Evolutionary conservation across 2,888 invertebrate genomes (phyloP), one percentile per base, ranked within the genome.

Genomic region (Isoperla grammatica): DNA sequence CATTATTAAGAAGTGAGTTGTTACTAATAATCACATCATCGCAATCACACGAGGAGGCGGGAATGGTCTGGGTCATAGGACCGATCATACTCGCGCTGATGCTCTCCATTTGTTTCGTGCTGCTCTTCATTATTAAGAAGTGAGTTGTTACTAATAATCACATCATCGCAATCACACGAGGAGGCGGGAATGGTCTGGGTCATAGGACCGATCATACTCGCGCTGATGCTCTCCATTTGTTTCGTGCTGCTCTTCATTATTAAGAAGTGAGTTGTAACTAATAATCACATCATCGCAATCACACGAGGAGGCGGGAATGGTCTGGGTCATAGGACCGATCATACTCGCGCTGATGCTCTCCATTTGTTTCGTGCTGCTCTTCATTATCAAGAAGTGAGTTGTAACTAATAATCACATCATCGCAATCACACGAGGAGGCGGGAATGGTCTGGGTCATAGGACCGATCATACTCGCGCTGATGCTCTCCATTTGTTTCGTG

Each of bases 111-210:
- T 85, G 89, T 64, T 80, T 96, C 67, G 88, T 95, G 53, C 79
- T 87, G 19, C 73, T 90, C 50, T 91, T 90, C 68, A 86, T 91
- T 64, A 81, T 89, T 40, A 86, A 87, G 69, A 84, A 87, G 78
- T 78, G 67, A n/a, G n/a, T n/a, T n/a, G n/a, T n/a, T n/a, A n/a
- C n/a, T n/a, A n/a, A n/a, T n/a, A n/a, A n/a, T n/a, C n/a, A n/a
- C n/a, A n/a, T n/a, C n/a, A n/a, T n/a, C n/a, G n/a, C n/a, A n/a
- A n/a, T n/a, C n/a, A n/a, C n/a, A n/a, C n/a, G 88, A 88, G 71
- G 92, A 93, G 71, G 90, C 90, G 0, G 90, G 90, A 50, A 86
- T 92, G 81, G 79, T 95, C 59, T 95, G 94, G 93, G 91, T 95
- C 8, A 87, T 95, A 13, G 89, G 90, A 1, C 95, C 95, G 0